phyloP scores from a whole-genome alignment of 2,888 invertebrate genomes.

The Lasioglossum calceatum region DNA sequence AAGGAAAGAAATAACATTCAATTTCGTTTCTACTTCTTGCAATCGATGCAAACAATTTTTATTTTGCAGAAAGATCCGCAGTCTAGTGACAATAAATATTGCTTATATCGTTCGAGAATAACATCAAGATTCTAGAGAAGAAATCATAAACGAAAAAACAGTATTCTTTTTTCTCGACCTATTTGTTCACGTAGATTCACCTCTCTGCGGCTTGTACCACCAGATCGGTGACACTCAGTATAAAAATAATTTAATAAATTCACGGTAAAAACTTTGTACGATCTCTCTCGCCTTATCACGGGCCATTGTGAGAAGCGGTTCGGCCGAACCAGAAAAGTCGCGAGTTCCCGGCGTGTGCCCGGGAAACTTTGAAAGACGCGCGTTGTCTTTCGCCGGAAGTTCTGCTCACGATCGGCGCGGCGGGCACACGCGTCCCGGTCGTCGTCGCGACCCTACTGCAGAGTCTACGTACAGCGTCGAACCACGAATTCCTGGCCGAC shows the following conservation, averaged over 20 bases:
- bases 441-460: background rate
- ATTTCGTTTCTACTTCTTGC: too few relatives aligned
- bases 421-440: background rate
- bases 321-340: constrained; percentile 1
- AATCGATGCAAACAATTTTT: too few relatives aligned
- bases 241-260: background rate
- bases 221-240: background rate
- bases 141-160: background rate
- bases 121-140: background rate
- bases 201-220: background rate
- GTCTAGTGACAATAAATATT: too few relatives aligned
- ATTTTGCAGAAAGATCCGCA: too few relatives aligned
- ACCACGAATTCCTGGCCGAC: background rate
- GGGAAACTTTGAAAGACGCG: constrained; percentile 51
- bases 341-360: constrained; percentile 17
- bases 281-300: background rate
- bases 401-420: background rate
- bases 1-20: too few relatives aligned
- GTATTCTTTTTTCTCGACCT: background rate
- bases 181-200: background rate
- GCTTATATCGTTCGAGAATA: background rate
- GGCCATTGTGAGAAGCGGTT: background rate
- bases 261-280: background rate
- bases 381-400: background rate
- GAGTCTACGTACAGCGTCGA: background rate